Conservation (phyloP, 2,888 invertebrate species). For the Gastrophysa polygoni region DNA sequence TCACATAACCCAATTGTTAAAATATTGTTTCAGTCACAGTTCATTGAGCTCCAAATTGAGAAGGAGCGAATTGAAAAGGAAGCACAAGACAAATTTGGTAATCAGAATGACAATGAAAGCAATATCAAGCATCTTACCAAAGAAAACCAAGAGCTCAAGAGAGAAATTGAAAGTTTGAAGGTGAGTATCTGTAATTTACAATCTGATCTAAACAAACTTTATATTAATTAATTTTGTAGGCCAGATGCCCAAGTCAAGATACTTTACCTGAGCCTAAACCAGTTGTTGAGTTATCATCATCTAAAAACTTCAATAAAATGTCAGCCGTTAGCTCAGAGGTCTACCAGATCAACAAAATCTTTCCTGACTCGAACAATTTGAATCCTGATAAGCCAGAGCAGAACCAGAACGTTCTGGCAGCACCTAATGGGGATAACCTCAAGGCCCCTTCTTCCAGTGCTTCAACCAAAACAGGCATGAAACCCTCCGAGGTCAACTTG, state of each 20-base stretch:
- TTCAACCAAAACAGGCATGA: constrained; percentile 42
- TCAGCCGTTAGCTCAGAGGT: neutral
- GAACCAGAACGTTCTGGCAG: constrained; percentile 38
- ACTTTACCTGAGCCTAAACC: constrained; percentile 33
- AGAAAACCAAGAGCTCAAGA: constrained; percentile 48
- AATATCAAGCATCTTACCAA: constrained; percentile 47
- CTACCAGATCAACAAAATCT: constrained; percentile 28
- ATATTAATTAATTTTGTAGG: constrained; percentile 22
- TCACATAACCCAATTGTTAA: constrained; percentile 14
- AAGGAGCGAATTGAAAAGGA: constrained; percentile 51
- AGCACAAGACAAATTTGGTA: constrained; percentile 44
- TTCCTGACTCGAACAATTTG: constrained; percentile 18
- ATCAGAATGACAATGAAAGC: constrained; percentile 47
- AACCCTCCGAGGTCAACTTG: constrained; percentile 44
- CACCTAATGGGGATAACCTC: constrained; percentile 36
- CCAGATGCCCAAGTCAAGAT: constrained; percentile 35
- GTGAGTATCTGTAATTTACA: constrained; percentile 33
- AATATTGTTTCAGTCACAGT: constrained; percentile 47
- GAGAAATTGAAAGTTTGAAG: constrained; percentile 46
- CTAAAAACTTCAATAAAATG: constrained; percentile 15
- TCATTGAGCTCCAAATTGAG: constrained; percentile 51
- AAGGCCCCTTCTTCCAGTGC: constrained; percentile 35
- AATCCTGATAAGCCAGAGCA: constrained; percentile 23
- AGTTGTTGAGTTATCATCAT: constrained; percentile 18
- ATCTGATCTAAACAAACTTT: neutral